phyloP scores from a whole-genome alignment of 2,888 invertebrate genomes.

The Caenorhabditis sp. region DNA sequence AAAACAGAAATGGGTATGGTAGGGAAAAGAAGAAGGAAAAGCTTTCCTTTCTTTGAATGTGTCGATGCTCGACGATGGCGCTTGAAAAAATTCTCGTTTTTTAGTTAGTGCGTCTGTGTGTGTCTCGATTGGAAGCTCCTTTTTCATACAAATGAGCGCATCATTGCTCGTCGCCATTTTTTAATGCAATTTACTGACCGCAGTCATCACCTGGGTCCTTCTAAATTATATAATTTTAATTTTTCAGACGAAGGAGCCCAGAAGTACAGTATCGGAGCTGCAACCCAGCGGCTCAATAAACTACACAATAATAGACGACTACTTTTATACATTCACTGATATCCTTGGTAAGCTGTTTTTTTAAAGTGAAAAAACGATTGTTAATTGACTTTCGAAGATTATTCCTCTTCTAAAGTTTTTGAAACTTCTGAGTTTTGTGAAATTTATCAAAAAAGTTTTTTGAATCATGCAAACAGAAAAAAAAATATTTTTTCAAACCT shows the following conservation, averaged over 20 bases:
- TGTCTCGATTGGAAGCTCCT: slow-evolving; percentile 20
- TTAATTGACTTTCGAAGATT: too few relatives aligned
- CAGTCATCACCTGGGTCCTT: not conserved
- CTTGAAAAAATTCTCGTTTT: slow-evolving; percentile 34
- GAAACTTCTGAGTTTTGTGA: too few relatives aligned
- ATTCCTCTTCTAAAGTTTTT: too few relatives aligned
- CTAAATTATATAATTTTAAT: not conserved
- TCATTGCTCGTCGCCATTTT: slow-evolving; percentile 48
- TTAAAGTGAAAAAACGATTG: not conserved
- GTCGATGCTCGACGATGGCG: slow-evolving; percentile 35
- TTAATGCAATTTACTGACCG: slow-evolving; percentile 19
- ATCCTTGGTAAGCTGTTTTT: slow-evolving; percentile 26
- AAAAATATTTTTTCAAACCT: too few relatives aligned
- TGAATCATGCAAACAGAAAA: too few relatives aligned
- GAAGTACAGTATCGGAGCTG: slow-evolving; percentile 36
- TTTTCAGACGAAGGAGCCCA: slow-evolving; percentile 1
- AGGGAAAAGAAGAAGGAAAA: slow-evolving; percentile 26
- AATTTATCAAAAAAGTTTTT: too few relatives aligned
- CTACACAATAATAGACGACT: not conserved
- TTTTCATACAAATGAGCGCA: slow-evolving; percentile 63
- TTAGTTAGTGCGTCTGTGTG: slow-evolving; percentile 21
- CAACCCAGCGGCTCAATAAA: slow-evolving; percentile 20
- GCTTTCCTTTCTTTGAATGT: slow-evolving; percentile 46
- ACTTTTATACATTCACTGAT: too few relatives aligned
- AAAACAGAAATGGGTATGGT: slow-evolving; percentile 64